Percentiles rank a stretch among this genome's conserved stretches.
Evolutionary conservation across 2,113 vertebrate species (phyloP).

Genomic region (Fulmarus glacialis): DNA sequence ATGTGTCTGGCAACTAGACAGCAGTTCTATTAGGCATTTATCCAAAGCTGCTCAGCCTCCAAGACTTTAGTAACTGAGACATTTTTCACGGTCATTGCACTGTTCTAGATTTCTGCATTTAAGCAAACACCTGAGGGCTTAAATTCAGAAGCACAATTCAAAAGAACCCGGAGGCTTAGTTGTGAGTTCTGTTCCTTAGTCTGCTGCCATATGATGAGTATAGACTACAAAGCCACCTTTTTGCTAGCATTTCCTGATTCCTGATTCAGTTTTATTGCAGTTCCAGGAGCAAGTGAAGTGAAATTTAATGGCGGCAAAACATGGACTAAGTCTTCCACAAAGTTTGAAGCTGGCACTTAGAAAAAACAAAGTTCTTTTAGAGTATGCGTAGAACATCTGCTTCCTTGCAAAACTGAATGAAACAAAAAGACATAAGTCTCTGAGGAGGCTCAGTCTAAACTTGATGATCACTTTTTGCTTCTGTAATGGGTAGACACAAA

Average conservation of each 20-base stretch:
- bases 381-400: neutral
- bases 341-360: neutral
- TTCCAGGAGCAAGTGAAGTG: neutral
- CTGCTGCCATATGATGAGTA: neutral
- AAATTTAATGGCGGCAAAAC: neutral
- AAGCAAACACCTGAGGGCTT: neutral
- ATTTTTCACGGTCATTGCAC: neutral
- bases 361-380: neutral
- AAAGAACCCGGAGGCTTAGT: neutral
- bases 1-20: neutral
- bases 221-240: neutral
- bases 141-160: neutral
- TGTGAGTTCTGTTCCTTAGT: neutral
- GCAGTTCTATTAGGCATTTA: neutral
- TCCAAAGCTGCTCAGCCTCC: neutral
- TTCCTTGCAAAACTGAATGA: neutral
- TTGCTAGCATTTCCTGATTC: neutral
- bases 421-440: neutral
- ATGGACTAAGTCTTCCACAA: neutral
- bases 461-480: neutral
- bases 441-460: neutral
- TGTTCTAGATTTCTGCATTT: neutral
- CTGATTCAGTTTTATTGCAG: neutral
- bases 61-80: neutral
- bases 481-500: neutral